Evolutionary conservation across 2,888 invertebrate genomes (phyloP).

Genomic region (Aplocera efformata): DNA sequence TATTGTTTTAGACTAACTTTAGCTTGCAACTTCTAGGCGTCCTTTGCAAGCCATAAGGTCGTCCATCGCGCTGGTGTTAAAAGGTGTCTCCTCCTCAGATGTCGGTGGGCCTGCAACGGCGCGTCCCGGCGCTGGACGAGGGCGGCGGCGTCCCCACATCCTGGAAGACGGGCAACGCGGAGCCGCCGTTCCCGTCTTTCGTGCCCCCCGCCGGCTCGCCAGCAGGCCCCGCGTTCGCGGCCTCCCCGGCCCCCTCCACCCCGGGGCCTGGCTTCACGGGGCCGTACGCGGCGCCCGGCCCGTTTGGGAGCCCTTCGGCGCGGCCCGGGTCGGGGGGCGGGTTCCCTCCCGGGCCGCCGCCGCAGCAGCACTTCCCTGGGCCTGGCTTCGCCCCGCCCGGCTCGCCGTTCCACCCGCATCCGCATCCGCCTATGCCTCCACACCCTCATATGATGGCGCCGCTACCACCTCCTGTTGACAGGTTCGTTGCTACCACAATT

Average conservation of each 20-base stretch:
- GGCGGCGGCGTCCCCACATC: slow-evolving; percentile 76
- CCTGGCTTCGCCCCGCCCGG: slow-evolving; percentile 88
- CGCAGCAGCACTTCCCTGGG: slow-evolving; percentile 85
- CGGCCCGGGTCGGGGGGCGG: slow-evolving; percentile 90
- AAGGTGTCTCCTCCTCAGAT: no score
- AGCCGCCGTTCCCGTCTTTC: slow-evolving; percentile 86
- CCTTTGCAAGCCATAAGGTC: no score
- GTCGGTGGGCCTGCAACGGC: slow-evolving; percentile 91
- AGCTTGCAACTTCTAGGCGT: no score
- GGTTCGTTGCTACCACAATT: slow-evolving; percentile 71
- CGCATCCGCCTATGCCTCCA: slow-evolving; percentile 93
- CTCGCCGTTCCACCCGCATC: slow-evolving; percentile 90
- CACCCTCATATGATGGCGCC: slow-evolving; percentile 77
- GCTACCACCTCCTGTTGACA: slow-evolving; percentile 89
- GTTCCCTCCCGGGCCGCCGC: slow-evolving; percentile 89
- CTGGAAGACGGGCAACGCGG: slow-evolving; percentile 85
- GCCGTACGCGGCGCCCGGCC: slow-evolving; percentile 84
- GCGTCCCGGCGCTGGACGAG: slow-evolving; percentile 81
- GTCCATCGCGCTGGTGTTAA: no score
- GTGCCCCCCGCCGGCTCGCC: slow-evolving; percentile 89
- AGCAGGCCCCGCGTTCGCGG: slow-evolving; percentile 85
- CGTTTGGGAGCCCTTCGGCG: slow-evolving; percentile 82
- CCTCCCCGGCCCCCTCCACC: slow-evolving; percentile 85
- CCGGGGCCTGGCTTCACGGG: slow-evolving; percentile 87
- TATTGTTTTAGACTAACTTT: no score